Conservation (phyloP, 2,888 invertebrate genomes). For the Lucinisca nassula region DNA sequence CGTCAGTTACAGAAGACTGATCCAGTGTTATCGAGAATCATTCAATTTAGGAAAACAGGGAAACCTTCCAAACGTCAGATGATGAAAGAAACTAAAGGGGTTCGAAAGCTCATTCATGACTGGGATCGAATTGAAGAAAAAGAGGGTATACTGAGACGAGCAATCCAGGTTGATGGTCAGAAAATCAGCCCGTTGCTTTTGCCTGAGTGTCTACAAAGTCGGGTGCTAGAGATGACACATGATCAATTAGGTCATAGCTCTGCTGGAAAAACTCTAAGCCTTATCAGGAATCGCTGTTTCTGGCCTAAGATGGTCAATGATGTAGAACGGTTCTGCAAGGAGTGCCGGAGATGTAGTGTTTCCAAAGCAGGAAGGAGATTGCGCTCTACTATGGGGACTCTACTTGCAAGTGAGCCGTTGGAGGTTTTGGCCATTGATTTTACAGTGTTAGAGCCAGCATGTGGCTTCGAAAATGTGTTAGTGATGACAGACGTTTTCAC, state of each 20-base stretch:
- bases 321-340: neutral
- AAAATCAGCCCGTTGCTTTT: neutral
- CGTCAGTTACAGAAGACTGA: neutral
- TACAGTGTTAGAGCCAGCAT: neutral
- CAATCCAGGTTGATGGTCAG: neutral
- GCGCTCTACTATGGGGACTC: neutral
- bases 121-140: neutral
- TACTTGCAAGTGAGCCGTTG: neutral
- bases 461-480: conserved; percentile 5
- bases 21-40: neutral
- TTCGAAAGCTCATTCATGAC: neutral
- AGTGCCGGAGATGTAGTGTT: neutral
- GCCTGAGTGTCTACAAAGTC: neutral
- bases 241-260: conserved; percentile 2
- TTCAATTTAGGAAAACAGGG: neutral
- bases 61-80: neutral
- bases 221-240: neutral
- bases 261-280: neutral
- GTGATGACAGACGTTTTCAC: neutral
- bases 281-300: neutral
- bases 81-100: neutral
- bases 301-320: conserved; percentile 7
- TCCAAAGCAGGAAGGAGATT: neutral
- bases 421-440: conserved; percentile 7
- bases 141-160: neutral